Percentiles rank a stretch among this genome's conserved stretches.
Evolutionary conservation across 2,113 vertebrate genomes (phyloP).

Genomic region (Epinephelus cyanopodus): DNA sequence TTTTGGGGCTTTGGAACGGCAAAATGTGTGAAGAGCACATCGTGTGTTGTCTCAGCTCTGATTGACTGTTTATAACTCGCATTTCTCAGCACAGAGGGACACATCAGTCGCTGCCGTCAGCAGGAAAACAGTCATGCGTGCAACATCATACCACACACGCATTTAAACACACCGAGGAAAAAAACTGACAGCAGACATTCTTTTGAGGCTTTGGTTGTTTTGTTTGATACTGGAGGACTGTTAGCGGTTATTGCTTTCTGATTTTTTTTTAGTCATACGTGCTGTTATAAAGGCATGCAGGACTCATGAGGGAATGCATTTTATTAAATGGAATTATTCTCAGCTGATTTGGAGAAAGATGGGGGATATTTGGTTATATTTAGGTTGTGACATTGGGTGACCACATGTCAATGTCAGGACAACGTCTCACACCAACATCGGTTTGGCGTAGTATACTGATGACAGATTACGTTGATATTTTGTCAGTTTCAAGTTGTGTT

Average conservation of each 20-base stretch:
- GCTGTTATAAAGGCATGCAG: background rate
- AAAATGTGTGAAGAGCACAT: conserved; percentile 58
- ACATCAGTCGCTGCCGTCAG: background rate
- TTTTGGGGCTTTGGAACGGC: conserved; percentile 14
- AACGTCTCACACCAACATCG: no score
- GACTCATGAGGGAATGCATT: background rate
- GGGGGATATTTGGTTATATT: no score
- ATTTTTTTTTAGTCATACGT: conserved; percentile 1
- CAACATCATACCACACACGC: background rate
- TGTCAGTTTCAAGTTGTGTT: no score
- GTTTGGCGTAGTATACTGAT: no score
- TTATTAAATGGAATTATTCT: conserved; percentile 17
- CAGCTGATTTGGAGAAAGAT: conserved; percentile 7
- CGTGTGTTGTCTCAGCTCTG: conserved; percentile 24
- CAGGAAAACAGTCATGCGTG: conserved; percentile 17
- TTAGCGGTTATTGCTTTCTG: background rate
- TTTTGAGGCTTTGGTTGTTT: conserved; percentile 3
- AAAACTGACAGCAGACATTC: background rate
- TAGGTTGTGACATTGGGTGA: no score
- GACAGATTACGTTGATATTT: no score
- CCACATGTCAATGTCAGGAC: no score
- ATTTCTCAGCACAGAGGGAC: conserved; percentile 46
- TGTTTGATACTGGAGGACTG: conserved; percentile 12
- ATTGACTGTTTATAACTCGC: conserved; percentile 57
- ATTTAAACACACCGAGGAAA: conserved; percentile 4